A percentile compares a stretch with the other conserved stretches of the same genome.
These are phyloP conservation scores for Neosilurus hyrtlii DNA, from an alignment of 2,797 vertebrate species.

Conservation along the genomic window DNA sequence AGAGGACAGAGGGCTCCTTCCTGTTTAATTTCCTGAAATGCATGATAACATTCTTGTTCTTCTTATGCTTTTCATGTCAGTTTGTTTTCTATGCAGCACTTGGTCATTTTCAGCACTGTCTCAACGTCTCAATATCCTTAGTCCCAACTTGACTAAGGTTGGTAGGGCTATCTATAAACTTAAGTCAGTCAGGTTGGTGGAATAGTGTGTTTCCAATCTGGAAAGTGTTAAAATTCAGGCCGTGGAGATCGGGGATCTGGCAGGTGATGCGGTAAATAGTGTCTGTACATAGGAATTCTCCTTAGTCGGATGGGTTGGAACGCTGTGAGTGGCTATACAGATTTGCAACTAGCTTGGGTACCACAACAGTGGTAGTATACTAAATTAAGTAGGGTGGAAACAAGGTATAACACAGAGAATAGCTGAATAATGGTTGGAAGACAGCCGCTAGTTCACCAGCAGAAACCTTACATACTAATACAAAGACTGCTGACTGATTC, in stretches of 20 bases:
- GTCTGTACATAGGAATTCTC: neutral
- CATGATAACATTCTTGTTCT: neutral
- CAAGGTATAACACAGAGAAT: neutral
- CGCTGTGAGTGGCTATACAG: neutral
- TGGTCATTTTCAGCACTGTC: neutral
- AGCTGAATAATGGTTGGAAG: neutral
- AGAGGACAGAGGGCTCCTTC: neutral
- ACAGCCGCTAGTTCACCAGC: neutral
- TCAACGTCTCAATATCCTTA: no score
- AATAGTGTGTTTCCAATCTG: no score
- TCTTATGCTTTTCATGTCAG: neutral
- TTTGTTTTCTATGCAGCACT: no score
- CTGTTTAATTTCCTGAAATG: neutral
- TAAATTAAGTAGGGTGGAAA: neutral
- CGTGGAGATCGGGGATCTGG: neutral
- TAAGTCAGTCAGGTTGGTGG: no score
- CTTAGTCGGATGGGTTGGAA: neutral
- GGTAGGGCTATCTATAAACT: no score
- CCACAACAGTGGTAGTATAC: neutral
- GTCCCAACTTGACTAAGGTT: no score
- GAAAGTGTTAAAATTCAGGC: neutral
- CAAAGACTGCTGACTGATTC: neutral
- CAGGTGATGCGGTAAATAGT: neutral
- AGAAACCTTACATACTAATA: neutral
- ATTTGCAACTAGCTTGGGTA: neutral